Evolutionary conservation across 2,888 invertebrate genomes (phyloP), one percentile per base, ranked within the genome.

Genomic region (Drosophila picticornis): DNA sequence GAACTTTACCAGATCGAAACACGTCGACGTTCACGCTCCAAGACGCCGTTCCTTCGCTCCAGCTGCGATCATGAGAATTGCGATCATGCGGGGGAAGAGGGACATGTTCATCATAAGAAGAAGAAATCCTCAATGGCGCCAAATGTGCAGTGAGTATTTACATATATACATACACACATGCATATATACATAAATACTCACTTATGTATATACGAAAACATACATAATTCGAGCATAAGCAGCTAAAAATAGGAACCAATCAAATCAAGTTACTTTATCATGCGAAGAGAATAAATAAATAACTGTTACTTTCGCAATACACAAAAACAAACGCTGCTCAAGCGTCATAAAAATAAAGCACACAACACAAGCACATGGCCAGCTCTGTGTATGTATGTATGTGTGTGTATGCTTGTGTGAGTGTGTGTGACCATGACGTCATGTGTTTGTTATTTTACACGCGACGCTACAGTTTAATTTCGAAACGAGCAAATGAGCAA

Each of bases 21-120:
- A 91, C 94, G 96, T 93, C 95, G 95, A 92, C 95, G 96, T 94
- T 96, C 96, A 85, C 95, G 96, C 83, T 96, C 96, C 43, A 95
- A 95, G 91, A 96, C 96, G 87, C 96, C 96, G 77, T 95, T 95
- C 90, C 92, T 95, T 82, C 94, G 94, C 77, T 95, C 95, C 65
- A 94, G 93, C 84, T 94, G 95, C 86, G 95, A 95, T 91, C 94
- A 93, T 79, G 95, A 95, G 91, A 94, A 93, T 79, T 95, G 95
- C 90, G 91, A 93, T 31, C 94, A 94, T 75, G 92, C 92, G 52
- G 95, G 94, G 36, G 94, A 94, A 52, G 95, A 95, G 80, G 92
- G 93, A 19, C 94, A 94, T 87, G 72, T 81, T 70, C 94, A 94
- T 55, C 90, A 90, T 52, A 88, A 94, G 64, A 94, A 94, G 69